Conservation (phyloP, 1,140 invertebrate genomes). For the Penaeus vannamei region DNA sequence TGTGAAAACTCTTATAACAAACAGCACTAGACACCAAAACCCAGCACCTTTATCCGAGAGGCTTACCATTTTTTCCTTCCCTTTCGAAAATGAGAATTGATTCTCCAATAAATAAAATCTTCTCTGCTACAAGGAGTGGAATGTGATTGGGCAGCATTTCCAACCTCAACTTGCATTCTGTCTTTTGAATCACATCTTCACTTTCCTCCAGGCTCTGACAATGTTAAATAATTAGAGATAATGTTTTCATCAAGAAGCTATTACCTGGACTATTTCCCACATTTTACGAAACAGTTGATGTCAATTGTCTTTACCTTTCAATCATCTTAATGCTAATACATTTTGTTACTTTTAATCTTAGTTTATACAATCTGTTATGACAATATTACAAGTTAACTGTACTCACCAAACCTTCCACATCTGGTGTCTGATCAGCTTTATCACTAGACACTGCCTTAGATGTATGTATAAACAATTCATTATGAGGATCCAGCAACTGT, state of each 20-base stretch:
- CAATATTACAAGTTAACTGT: too few species aligned
- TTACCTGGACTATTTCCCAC: too few species aligned
- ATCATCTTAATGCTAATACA: too few species aligned
- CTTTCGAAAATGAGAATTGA: slow-evolving; percentile 48
- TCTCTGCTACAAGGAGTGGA: slow-evolving; percentile 42
- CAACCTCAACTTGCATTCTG: slow-evolving; percentile 36
- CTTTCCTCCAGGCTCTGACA: slow-evolving; percentile 1
- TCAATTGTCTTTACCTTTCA: too few species aligned
- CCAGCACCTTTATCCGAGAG: neutral
- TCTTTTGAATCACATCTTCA: neutral
- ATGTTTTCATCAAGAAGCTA: too few species aligned
- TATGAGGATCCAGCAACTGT: slow-evolving; percentile 56
- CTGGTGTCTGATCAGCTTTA: neutral
- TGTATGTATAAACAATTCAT: slow-evolving; percentile 61
- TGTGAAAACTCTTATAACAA: too few species aligned
- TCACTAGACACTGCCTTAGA: neutral
- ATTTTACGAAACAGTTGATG: too few species aligned
- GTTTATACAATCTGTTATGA: too few species aligned
- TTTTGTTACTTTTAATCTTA: too few species aligned
- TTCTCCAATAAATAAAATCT: slow-evolving; percentile 50
- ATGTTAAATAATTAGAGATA: neutral
- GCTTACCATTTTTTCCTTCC: slow-evolving; percentile 44
- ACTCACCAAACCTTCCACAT: neutral
- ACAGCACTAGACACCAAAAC: too few species aligned
- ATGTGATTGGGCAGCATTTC: slow-evolving; percentile 51